These are phyloP conservation scores for Styela clava DNA, from an alignment of 23 tunicate species.

Conservation along the genomic window DNA sequence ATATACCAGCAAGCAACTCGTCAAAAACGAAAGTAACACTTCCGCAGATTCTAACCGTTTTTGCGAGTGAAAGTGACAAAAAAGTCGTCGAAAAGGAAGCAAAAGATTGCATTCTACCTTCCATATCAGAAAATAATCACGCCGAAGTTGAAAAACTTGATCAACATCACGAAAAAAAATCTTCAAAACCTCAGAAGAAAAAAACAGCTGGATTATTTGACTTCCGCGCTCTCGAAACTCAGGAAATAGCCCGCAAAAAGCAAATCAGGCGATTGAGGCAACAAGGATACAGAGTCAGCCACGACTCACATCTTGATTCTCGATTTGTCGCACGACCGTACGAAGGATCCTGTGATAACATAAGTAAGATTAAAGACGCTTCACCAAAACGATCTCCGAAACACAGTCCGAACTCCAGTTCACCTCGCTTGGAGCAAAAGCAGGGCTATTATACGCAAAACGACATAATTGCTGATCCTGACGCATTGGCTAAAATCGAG, in stretches of 20 bases:
- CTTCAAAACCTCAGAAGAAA: neutral
- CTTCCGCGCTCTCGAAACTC: constrained; percentile 8
- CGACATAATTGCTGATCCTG: neutral
- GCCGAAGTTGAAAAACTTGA: neutral
- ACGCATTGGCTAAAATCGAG: constrained; percentile 22
- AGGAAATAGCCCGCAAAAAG: constrained; percentile 13
- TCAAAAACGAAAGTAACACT: neutral
- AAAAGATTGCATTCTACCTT: constrained; percentile 15
- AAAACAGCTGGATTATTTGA: neutral
- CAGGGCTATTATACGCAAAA: neutral
- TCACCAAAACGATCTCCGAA: constrained; percentile 18
- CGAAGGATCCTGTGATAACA: constrained; percentile 68
- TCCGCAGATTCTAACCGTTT: neutral
- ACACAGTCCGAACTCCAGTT: neutral
- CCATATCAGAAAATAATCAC: neutral
- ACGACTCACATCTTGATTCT: constrained; percentile 46
- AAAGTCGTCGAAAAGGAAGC: neutral
- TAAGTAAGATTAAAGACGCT: neutral
- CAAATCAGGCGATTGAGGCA: constrained; percentile 36
- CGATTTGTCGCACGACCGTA: constrained; percentile 61
- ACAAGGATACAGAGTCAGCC: constrained; percentile 42
- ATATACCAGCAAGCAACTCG: neutral
- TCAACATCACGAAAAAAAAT: neutral
- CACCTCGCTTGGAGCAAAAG: neutral
- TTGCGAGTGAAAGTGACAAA: neutral